A percentile compares a stretch with the other conserved stretches of the same genome.
phyloP scores from a whole-genome alignment of 2,797 vertebrate species.

The Hydrophis major region DNA sequence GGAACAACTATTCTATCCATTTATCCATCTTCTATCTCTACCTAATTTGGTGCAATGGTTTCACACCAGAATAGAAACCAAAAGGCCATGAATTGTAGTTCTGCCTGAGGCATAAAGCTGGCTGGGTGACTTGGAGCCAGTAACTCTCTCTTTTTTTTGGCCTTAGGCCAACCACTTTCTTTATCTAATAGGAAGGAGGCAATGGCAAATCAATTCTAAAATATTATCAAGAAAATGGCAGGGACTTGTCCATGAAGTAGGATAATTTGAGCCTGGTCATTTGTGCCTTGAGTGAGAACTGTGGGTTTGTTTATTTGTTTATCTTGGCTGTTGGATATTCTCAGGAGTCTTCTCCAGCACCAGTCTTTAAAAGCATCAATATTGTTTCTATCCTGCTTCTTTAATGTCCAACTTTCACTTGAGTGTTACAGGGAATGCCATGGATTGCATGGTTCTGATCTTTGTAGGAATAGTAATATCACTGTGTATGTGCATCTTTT shows the following conservation, averaged over 20 bases:
- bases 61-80: background rate
- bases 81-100: background rate
- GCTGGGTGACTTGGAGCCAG: background rate
- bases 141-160: background rate
- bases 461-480: background rate
- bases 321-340: background rate
- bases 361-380: background rate
- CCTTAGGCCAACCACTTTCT: too few relatives aligned
- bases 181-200: background rate
- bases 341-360: background rate
- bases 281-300: background rate
- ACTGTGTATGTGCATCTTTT: background rate
- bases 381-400: background rate
- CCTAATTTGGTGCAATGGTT: background rate
- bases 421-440: background rate
- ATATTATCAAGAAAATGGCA: background rate
- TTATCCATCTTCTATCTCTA: background rate
- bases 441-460: background rate
- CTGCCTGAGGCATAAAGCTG: background rate
- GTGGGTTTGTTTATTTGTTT: background rate
- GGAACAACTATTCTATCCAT: background rate
- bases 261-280: background rate
- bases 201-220: background rate
- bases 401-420: background rate
- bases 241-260: background rate